A percentile compares a stretch with the other conserved stretches of the same genome.
Conservation (phyloP, 1,140 invertebrate species). For the Hyles euphorbiae region DNA sequence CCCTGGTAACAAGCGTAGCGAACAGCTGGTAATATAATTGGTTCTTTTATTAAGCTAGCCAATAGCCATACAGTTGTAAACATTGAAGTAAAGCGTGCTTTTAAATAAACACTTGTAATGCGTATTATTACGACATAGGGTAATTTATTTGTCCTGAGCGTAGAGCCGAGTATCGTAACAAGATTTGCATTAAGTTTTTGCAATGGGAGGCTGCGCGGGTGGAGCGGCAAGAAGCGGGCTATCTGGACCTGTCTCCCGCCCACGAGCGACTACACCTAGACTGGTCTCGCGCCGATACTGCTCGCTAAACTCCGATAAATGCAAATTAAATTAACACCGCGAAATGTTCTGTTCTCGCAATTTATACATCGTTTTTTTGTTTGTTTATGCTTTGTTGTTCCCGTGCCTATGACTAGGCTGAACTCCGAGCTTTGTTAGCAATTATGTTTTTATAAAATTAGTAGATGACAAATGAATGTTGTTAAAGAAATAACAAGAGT, state of each 20-base stretch:
- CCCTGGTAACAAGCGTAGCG: too few species aligned
- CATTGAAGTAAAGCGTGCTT: too few species aligned
- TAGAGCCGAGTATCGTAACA: not conserved
- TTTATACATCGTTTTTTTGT: not conserved
- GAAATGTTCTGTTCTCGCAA: not conserved
- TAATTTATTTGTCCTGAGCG: not conserved
- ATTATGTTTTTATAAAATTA: too few species aligned
- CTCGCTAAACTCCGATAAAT: not conserved
- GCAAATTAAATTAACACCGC: slow-evolving; percentile 1
- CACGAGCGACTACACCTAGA: slow-evolving; percentile 20
- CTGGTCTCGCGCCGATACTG: slow-evolving; percentile 5
- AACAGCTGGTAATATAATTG: too few species aligned
- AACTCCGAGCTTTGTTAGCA: too few species aligned
- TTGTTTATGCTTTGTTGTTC: too few species aligned
- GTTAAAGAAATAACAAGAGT: too few species aligned
- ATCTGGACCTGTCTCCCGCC: slow-evolving; percentile 31
- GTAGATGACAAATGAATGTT: too few species aligned
- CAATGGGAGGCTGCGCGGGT: slow-evolving; percentile 12
- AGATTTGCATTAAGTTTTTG: slow-evolving; percentile 38
- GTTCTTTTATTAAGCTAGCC: too few species aligned
- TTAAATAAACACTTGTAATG: not conserved
- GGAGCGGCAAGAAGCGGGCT: slow-evolving; percentile 6
- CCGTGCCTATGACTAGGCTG: too few species aligned
- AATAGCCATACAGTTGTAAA: too few species aligned
- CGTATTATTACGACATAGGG: too few species aligned